Percentiles rank a stretch among this genome's conserved stretches.
These are phyloP conservation scores for Elmis aenea DNA, from an alignment of 2,888 invertebrate species.

Conservation along the genomic window DNA sequence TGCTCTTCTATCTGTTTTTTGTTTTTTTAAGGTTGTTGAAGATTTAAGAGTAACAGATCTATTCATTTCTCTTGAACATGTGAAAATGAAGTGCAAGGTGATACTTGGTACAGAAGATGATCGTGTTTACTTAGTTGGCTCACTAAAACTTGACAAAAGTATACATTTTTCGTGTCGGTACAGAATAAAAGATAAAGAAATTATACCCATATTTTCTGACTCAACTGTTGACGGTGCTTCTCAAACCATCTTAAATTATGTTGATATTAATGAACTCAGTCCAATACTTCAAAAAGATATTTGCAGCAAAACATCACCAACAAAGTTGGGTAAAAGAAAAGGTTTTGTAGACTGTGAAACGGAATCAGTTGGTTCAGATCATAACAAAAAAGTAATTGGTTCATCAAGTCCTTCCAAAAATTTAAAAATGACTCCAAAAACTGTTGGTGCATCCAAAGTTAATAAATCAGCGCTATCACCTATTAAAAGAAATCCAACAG, in stretches of 20 bases:
- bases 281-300: no score
- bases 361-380: no score
- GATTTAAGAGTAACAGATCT: background rate
- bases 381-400: slow-evolving; percentile 7
- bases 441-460: no score
- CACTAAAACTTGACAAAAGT: background rate
- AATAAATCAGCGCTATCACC: background rate
- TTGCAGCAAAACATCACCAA: no score
- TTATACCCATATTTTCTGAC: slow-evolving; percentile 4
- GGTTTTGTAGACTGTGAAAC: no score
- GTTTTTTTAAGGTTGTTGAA: slow-evolving; percentile 5
- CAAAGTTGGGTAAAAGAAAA: no score
- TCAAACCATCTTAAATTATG: no score
- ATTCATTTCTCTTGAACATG: slow-evolving; percentile 3
- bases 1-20: slow-evolving; percentile 1
- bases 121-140: background rate
- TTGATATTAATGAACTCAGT: no score
- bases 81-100: slow-evolving; percentile 6
- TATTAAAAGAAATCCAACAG: slow-evolving; percentile 12
- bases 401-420: slow-evolving; percentile 6
- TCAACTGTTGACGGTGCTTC: no score
- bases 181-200: background rate
- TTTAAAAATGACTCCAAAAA: slow-evolving; percentile 8
- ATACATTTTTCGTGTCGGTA: slow-evolving; percentile 6
- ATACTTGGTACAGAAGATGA: slow-evolving; percentile 7